phyloP scores from a whole-genome alignment of 92 coral and sea anemone genomes.

The Blastomussa wellsi region DNA sequence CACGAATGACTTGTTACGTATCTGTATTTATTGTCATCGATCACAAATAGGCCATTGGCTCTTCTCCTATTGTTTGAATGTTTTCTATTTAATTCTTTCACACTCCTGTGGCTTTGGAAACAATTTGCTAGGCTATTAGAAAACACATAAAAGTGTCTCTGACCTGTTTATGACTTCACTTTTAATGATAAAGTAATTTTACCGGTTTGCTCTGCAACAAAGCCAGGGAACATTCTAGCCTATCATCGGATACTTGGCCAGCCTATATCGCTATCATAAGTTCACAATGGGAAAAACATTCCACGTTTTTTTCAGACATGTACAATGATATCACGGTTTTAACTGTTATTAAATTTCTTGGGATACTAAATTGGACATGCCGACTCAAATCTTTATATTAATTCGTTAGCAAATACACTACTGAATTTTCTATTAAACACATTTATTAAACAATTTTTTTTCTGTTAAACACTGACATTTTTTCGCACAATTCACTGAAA shows the following conservation, averaged over 20 bases:
- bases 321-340: background rate
- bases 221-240: background rate
- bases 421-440: background rate
- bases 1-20: background rate
- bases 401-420: too few species aligned
- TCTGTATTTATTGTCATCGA: background rate
- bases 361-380: background rate
- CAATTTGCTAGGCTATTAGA: background rate
- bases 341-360: too few species aligned
- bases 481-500: background rate
- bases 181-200: constrained; percentile 14
- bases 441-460: too few species aligned
- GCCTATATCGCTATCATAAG: background rate
- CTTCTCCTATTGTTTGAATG: constrained; percentile 1
- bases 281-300: background rate
- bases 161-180: background rate
- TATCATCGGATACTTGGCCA: background rate
- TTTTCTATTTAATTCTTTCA: background rate
- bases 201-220: background rate
- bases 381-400: background rate
- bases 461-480: background rate
- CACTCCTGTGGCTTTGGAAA: constrained; percentile 20
- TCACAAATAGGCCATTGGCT: constrained; percentile 5
- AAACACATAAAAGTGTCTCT: background rate
- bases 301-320: background rate